These are phyloP conservation scores for Bunonema sp. DNA, from an alignment of 2,888 invertebrate species.

Conservation along the genomic window DNA sequence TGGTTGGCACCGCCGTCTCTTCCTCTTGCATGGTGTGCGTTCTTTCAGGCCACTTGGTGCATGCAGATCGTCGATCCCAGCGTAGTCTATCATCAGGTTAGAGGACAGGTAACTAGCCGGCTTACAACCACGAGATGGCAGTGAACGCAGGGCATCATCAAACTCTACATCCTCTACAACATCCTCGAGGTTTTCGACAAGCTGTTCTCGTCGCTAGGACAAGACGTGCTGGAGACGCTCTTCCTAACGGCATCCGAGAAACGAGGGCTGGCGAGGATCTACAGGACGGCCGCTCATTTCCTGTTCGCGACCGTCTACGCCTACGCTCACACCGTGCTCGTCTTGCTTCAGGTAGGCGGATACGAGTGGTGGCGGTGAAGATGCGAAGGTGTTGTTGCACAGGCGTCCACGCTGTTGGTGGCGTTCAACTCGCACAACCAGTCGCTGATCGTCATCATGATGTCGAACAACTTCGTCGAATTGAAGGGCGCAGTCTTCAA, in stretches of 20 bases:
- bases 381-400: conserved; percentile 42
- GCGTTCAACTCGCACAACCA: conserved; percentile 98
- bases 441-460: conserved; percentile 90
- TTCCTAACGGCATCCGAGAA: conserved; percentile 98
- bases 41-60: too few relatives aligned
- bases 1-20: too few relatives aligned
- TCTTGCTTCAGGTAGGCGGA: conserved; percentile 54
- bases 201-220: conserved; percentile 70
- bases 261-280: conserved; percentile 52
- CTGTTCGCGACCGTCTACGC: conserved; percentile 70
- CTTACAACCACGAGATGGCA: too few relatives aligned
- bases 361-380: neutral
- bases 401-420: conserved; percentile 94
- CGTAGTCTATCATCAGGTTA: conserved; percentile 76
- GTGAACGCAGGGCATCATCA: conserved; percentile 94
- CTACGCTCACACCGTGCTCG: conserved; percentile 62
- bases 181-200: conserved; percentile 90
- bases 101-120: conserved; percentile 20
- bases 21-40: too few relatives aligned
- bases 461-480: conserved; percentile 99
- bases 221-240: conserved; percentile 84
- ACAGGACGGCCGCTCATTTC: conserved; percentile 64
- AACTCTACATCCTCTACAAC: conserved; percentile 95
- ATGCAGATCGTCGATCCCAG: conserved; percentile 86
- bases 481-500: conserved; percentile 92